Evolutionary conservation across 1,140 invertebrate genomes (phyloP), one percentile per base, ranked within the genome.

Genomic region (Notospermus geniculatus): DNA sequence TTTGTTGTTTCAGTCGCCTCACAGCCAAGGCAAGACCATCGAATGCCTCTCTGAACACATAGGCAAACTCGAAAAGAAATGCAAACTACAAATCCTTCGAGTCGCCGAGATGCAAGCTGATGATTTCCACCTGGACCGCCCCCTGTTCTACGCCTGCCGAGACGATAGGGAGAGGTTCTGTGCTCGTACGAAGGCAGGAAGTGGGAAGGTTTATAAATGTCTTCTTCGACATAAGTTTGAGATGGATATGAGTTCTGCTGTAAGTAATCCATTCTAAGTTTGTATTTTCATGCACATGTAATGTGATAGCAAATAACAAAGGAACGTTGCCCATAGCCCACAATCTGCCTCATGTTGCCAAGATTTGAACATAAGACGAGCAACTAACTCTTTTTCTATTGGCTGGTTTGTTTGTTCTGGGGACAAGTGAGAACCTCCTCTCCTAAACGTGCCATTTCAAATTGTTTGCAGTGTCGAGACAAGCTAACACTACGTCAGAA

Each of bases 91-190:
- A 79, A 88, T 96, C 7, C 86, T 91, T 61, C 85, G 88, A 52
- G 82, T 95, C 1, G 90, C 93, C 1, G 93, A 98, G 79, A 85
- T 95, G 28, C 93, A 95, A 81, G 88, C 92, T 0, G 93, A 93
- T 68, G 92, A 94, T 75, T 90, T 95, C 52, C 92, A 94, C 75
- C 81, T 95, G 32, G 95, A 98, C 81, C 83, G 91, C 64, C 88
- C 93, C 4, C 81, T 98, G 22, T 97, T 90, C 80, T 87, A 93
- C 68, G 91, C 93, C 1, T 99, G 97, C 82, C 85, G 87, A 46
- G 85, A 89, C 1, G 96, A 98, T 79, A 86, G 91, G 46, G 88
- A 89, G 69, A 74, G 67, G n/a, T 80, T 86, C 60, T 88, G 87
- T 73, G 66, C 71, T 11, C 77, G 83, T 27, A 74, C 85, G 13